Base-by-base conservation (phyloP, 2,888 invertebrate genomes). In the Andrena bicolor region DNA sequence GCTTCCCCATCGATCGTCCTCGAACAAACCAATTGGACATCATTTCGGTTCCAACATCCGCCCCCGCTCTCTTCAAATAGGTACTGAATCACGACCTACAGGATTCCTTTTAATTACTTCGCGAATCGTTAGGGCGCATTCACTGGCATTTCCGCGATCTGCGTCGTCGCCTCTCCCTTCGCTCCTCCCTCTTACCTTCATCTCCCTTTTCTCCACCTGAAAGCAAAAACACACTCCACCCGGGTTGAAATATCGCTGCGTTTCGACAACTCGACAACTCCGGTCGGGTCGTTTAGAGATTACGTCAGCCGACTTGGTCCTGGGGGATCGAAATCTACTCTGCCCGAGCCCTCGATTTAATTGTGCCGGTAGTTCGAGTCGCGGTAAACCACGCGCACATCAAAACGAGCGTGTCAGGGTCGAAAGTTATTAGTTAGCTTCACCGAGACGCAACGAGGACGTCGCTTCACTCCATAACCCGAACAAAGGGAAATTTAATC, bases 401-500 rank as follows among this genome's bases (percentile, higher is more conserved):
- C 41, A 41, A 58, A 6, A 58, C 58, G 58, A 58, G 26, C 26
- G 28, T 58, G 5, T 53, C 53, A 1, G 30, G 30, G 60, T 26
- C 28, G n/a, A 30, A 60, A 13, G 30, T 60, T 32, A n/a, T 28
- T 30, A n/a, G 30, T 60, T 16, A n/a, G 60, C 30, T 60, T 28
- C n/a, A 7, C 28, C 60, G 60, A 28, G 30, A 30, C 10, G 16
- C 30, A 35, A 13, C 28, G 41, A 7, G 28, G 20, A 53, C 23
- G 3, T 53, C 35, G 35, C 35, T 16, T 58, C 30, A 32, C 23
- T 68, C 48, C 20, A 10, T 58, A 74, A 66, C 58, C 56, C 49
- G 68, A 69, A 60, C 58, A 60, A 70, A 75, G 35, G 60, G 51
- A 51, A 75, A 70, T 70, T 75, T 69, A 26, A 75, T 60, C 60